These are phyloP conservation scores for Poeciliopsis turrubarensis DNA, from an alignment of 2,113 vertebrate species.

Conservation along the genomic window DNA sequence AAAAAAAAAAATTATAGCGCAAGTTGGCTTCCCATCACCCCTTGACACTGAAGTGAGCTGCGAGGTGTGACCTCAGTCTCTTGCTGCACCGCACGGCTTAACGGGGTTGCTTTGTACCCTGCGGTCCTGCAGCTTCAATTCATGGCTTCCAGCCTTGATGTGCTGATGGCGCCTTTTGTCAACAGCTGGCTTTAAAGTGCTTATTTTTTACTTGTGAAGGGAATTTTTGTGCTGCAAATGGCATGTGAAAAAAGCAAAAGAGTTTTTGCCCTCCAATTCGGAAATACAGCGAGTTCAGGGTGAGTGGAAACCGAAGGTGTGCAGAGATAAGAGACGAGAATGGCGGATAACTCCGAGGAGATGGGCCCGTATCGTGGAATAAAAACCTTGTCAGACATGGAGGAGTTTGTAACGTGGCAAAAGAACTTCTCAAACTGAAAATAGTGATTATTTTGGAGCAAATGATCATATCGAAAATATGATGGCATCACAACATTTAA, in stretches of 20 bases:
- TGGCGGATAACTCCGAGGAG: not conserved
- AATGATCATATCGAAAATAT: no score
- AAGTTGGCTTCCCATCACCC: not conserved
- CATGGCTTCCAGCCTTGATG: conserved; percentile 10
- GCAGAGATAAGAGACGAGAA: not conserved
- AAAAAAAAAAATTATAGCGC: not conserved
- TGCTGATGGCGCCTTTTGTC: conserved; percentile 23
- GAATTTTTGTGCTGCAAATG: not conserved
- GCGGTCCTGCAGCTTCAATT: not conserved
- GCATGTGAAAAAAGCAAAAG: not conserved
- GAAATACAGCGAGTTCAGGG: not conserved
- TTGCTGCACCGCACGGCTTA: not conserved
- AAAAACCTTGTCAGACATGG: no score
- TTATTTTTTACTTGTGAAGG: not conserved
- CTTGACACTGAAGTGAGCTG: not conserved
- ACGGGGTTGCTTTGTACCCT: conserved; percentile 2
- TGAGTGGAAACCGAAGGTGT: not conserved
- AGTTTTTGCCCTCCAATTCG: not conserved
- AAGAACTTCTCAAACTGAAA: not conserved
- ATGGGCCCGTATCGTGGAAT: not conserved
- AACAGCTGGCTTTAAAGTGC: conserved; percentile 19
- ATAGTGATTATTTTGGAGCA: no score
- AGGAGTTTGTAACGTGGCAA: no score
- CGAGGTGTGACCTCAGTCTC: conserved; percentile 12
- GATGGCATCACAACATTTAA: no score